Evolutionary conservation across 2,113 vertebrate species (phyloP).

Genomic region (Vulpes ferrilata): DNA sequence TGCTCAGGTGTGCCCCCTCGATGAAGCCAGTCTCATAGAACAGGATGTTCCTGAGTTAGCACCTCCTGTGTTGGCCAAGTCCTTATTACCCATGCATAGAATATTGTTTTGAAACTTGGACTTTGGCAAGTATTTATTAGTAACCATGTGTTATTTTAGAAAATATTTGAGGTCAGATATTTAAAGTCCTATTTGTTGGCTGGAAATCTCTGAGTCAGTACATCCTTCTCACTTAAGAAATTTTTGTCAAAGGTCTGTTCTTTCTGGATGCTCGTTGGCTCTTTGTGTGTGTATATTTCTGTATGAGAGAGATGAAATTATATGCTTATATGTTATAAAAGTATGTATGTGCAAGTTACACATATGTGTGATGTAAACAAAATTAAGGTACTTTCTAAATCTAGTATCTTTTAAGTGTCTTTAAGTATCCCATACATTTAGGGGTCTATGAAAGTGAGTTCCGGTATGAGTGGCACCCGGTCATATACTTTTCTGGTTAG

Average conservation of each 20-base stretch:
- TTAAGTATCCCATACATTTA: not conserved
- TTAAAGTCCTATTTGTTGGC: conserved; percentile 15
- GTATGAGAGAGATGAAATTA: not conserved
- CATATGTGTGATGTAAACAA: not conserved
- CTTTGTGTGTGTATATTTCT: not conserved
- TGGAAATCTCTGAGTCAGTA: conserved; percentile 8
- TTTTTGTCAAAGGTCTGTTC: not conserved
- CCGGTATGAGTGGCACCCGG: not conserved
- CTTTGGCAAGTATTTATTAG: not conserved
- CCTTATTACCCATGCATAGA: not conserved
- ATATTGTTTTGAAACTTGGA: not conserved
- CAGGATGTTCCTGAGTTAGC: not conserved
- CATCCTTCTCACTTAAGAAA: conserved; percentile 3
- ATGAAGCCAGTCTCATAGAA: not conserved
- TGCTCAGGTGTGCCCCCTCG: not conserved
- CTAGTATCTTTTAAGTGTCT: not conserved
- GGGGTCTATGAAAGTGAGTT: conserved; percentile 43
- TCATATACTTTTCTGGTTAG: not conserved
- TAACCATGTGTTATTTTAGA: not conserved
- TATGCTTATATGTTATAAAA: not conserved
- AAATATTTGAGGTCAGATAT: conserved; percentile 27
- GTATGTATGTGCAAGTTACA: not conserved
- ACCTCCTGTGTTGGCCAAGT: no score
- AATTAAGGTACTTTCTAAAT: conserved; percentile 22
- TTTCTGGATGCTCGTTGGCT: not conserved